phyloP scores from a whole-genome alignment of 2,797 vertebrate genomes.

The Lophius americanus region DNA sequence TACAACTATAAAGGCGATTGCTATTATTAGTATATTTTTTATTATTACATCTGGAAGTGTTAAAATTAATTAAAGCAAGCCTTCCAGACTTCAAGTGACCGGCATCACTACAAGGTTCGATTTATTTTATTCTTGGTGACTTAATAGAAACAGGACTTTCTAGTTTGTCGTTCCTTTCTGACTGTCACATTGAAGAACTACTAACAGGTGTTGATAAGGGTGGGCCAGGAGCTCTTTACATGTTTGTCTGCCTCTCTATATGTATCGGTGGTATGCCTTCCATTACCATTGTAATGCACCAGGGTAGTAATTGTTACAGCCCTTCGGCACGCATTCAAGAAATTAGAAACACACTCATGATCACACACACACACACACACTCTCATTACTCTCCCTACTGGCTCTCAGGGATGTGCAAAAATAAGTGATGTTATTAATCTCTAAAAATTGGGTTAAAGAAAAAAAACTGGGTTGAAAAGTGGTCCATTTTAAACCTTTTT shows the following conservation, averaged over 20 bases:
- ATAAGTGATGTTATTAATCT: slow-evolving; percentile 61
- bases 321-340: slow-evolving; percentile 40
- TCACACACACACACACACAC: slow-evolving; percentile 36
- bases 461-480: slow-evolving; percentile 73
- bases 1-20: background rate
- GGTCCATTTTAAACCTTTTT: slow-evolving; percentile 65
- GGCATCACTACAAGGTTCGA: slow-evolving; percentile 13
- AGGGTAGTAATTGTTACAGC: slow-evolving; percentile 64
- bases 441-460: slow-evolving; percentile 71
- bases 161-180: slow-evolving; percentile 41
- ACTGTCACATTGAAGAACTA: slow-evolving; percentile 44
- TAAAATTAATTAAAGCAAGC: slow-evolving; percentile 20
- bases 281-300: slow-evolving; percentile 61
- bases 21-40: slow-evolving; percentile 9
- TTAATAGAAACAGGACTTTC: slow-evolving; percentile 12
- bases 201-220: slow-evolving; percentile 57
- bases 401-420: slow-evolving; percentile 71
- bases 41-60: slow-evolving; percentile 10
- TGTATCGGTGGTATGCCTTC: slow-evolving; percentile 34
- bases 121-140: slow-evolving; percentile 24
- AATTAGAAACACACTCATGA: slow-evolving; percentile 54
- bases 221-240: slow-evolving; percentile 52
- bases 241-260: slow-evolving; percentile 30
- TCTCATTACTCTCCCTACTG: slow-evolving; percentile 45
- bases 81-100: slow-evolving; percentile 9